A percentile compares a stretch with the other conserved stretches of the same genome.
Conservation (phyloP, 1,140 invertebrate genomes). For the Brachionus plicatilis region DNA sequence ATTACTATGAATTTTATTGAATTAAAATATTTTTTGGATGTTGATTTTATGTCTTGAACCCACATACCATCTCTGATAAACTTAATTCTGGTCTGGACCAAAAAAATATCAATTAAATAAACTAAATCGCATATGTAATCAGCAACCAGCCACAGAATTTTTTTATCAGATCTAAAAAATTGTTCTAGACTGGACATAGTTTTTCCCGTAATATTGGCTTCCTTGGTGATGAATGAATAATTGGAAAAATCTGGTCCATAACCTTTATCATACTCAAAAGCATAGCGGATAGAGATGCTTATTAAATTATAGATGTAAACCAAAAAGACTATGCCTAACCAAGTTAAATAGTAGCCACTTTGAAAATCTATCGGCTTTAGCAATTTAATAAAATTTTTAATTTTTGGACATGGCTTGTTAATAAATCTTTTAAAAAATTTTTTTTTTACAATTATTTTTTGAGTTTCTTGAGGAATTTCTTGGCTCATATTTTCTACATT, state of each 20-base stretch:
- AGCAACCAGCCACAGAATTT: constrained; percentile 65
- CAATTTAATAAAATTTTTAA: background rate
- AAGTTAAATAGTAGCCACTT: constrained; percentile 69
- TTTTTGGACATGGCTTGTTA: background rate
- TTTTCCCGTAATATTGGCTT: background rate
- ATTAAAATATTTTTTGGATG: background rate
- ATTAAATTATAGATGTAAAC: constrained; percentile 81
- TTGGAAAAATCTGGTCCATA: constrained; percentile 5
- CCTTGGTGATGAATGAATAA: background rate
- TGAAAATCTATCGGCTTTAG: background rate
- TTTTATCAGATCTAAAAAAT: constrained; percentile 44
- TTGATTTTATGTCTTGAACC: constrained; percentile 24
- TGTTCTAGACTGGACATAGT: background rate
- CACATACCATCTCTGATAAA: constrained; percentile 54
- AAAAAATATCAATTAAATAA: constrained; percentile 73
- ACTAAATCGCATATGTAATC: constrained; percentile 76
- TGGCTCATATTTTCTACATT: background rate
- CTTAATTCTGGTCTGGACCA: constrained; percentile 67
- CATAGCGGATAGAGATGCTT: constrained; percentile 72
- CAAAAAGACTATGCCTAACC: constrained; percentile 73
- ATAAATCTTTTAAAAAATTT: background rate
- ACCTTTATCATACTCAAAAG: constrained; percentile 59
- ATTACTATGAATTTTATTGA: constrained; percentile 43
- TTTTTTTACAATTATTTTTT: background rate
- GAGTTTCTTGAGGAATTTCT: background rate